Conservation (phyloP, 2,888 invertebrate species). For the Melitaea athalia region DNA sequence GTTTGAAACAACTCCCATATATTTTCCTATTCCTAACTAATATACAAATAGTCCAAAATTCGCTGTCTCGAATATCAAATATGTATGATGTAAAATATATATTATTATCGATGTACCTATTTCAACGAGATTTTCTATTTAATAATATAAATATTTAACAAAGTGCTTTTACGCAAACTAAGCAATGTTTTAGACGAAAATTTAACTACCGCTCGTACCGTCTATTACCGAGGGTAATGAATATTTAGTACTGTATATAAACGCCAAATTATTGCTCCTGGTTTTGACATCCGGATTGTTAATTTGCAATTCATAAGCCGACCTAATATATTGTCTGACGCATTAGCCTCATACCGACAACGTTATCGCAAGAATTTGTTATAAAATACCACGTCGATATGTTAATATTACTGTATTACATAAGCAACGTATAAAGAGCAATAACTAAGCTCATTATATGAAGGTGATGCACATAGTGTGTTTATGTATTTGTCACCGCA, state of each 20-base stretch:
- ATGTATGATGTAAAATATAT: neutral
- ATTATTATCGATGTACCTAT: neutral
- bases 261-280: slow-evolving; percentile 44
- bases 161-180: slow-evolving; percentile 27
- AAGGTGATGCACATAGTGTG: too few species aligned
- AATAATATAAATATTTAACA: slow-evolving; percentile 28
- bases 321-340: slow-evolving; percentile 39
- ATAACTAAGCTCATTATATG: too few species aligned
- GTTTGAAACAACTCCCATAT: too few species aligned
- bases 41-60: neutral
- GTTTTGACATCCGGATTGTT: slow-evolving; percentile 44
- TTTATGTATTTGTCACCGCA: too few species aligned
- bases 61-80: neutral
- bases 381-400: neutral
- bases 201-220: slow-evolving; percentile 32
- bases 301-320: slow-evolving; percentile 44
- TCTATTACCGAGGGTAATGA: slow-evolving; percentile 40
- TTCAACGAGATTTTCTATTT: slow-evolving; percentile 14
- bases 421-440: too few species aligned
- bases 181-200: slow-evolving; percentile 27
- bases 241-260: slow-evolving; percentile 44
- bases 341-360: slow-evolving; percentile 32
- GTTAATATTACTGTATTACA: neutral
- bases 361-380: slow-evolving; percentile 14
- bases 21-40: too few species aligned